Evolutionary conservation across 2,113 vertebrate species (phyloP).

Genomic region (Phyllopteryx taeniolatus): DNA sequence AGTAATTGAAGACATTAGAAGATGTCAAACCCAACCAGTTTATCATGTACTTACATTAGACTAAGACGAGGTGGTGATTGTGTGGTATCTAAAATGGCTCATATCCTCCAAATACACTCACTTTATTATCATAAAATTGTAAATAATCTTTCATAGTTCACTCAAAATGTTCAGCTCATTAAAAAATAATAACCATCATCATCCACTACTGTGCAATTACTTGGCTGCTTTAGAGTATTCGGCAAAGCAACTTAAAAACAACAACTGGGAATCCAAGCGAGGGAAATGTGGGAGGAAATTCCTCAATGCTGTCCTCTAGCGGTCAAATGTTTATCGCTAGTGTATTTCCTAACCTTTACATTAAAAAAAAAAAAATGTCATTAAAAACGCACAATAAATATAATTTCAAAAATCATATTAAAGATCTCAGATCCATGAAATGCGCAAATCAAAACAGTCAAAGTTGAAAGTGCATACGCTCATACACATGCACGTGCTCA

Average conservation of each 20-base stretch:
- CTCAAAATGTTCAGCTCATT: no score
- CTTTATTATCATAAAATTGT: background rate
- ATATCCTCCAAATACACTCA: background rate
- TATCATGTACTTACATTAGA: background rate
- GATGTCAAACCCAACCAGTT: background rate
- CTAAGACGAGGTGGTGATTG: background rate
- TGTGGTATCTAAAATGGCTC: background rate
- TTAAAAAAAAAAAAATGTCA: background rate
- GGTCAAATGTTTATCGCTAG: conserved; percentile 11
- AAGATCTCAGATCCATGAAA: background rate
- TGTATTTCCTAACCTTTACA: background rate
- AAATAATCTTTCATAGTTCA: no score
- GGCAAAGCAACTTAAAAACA: background rate
- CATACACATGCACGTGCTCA: background rate
- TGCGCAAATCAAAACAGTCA: conserved; percentile 2
- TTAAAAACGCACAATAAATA: no score
- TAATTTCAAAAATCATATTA: background rate
- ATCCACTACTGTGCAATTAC: background rate
- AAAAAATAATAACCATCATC: background rate
- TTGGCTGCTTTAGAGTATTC: no score
- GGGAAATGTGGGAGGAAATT: background rate
- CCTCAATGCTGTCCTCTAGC: conserved; percentile 30
- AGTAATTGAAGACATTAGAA: no score
- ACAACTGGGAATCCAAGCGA: background rate
- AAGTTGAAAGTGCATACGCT: background rate